Conservation (phyloP, 1,140 invertebrate genomes). For the Aphelinus atriplicis region DNA sequence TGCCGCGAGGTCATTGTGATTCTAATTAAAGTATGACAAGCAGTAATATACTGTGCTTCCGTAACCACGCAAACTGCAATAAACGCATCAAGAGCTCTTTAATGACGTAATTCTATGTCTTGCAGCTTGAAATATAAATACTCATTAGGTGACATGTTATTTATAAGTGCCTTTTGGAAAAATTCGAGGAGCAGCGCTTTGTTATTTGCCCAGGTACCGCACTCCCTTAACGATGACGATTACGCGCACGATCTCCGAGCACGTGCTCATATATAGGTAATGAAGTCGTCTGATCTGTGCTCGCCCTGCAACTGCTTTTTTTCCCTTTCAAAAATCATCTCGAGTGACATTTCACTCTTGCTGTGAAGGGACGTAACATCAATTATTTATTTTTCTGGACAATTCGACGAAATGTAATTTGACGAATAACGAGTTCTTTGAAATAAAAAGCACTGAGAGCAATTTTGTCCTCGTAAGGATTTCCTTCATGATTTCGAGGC, state of each 20-base stretch:
- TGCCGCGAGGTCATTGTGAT: too few relatives aligned
- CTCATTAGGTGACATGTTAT: conserved; percentile 6
- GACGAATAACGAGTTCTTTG: background rate
- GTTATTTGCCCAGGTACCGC: conserved; percentile 48
- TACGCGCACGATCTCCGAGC: conserved; percentile 49
- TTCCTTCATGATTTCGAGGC: too few relatives aligned
- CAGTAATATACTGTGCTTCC: conserved; percentile 2
- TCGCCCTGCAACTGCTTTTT: conserved; percentile 32
- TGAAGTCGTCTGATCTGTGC: conserved; percentile 50
- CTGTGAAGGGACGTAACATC: too few relatives aligned
- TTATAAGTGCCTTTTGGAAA: conserved; percentile 50
- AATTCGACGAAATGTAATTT: too few relatives aligned
- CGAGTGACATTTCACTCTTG: too few relatives aligned
- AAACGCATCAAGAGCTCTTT: conserved; percentile 3
- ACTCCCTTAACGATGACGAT: conserved; percentile 51
- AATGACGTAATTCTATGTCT: conserved; percentile 3
- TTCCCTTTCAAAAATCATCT: background rate
- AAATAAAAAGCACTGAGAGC: background rate
- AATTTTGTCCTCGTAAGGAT: background rate
- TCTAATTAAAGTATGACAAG: background rate
- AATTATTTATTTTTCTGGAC: too few relatives aligned
- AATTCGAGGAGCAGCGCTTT: conserved; percentile 43
- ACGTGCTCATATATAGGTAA: conserved; percentile 43
- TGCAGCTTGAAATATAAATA: conserved; percentile 16
- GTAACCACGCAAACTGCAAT: background rate